These are phyloP conservation scores for Drosophila insularis DNA, from an alignment of 1,140 invertebrate genomes.

Conservation along the genomic window DNA sequence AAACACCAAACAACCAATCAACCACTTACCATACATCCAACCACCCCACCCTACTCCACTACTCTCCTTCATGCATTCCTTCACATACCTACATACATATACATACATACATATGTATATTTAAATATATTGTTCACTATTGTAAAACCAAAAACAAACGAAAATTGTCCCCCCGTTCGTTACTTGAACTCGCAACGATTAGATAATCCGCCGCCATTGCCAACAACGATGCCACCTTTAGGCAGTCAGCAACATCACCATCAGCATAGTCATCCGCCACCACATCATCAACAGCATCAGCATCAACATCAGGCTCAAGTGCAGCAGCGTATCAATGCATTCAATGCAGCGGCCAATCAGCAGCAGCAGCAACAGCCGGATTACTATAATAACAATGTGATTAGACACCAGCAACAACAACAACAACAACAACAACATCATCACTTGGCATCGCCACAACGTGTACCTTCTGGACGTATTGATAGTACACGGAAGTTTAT, in stretches of 20 bases:
- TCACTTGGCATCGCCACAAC: constrained; percentile 41
- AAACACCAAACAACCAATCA: constrained; percentile 1
- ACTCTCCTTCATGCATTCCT: constrained; percentile 19
- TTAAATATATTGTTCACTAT: background rate
- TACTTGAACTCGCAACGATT: constrained; percentile 27
- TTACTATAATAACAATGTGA: constrained; percentile 59
- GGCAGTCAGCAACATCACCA: constrained; percentile 59
- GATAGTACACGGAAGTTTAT: constrained; percentile 73
- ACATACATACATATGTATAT: background rate
- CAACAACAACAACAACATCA: constrained; percentile 25
- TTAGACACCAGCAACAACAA: constrained; percentile 40
- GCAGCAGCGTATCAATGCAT: constrained; percentile 78
- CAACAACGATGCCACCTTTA: constrained; percentile 79
- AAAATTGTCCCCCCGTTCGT: constrained; percentile 46
- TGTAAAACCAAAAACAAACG: background rate
- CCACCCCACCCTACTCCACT: constrained; percentile 23
- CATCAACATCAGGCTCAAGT: constrained; percentile 69
- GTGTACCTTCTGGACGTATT: constrained; percentile 59
- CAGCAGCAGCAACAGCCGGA: constrained; percentile 44
- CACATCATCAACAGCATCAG: constrained; percentile 19
- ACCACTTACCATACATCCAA: constrained; percentile 17
- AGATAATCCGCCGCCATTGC: constrained; percentile 82
- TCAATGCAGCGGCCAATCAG: constrained; percentile 70
- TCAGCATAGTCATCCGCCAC: constrained; percentile 59
- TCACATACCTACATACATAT: background rate